Conservation (phyloP, 2,888 invertebrate genomes). For the Eupithecia dodoneata region DNA sequence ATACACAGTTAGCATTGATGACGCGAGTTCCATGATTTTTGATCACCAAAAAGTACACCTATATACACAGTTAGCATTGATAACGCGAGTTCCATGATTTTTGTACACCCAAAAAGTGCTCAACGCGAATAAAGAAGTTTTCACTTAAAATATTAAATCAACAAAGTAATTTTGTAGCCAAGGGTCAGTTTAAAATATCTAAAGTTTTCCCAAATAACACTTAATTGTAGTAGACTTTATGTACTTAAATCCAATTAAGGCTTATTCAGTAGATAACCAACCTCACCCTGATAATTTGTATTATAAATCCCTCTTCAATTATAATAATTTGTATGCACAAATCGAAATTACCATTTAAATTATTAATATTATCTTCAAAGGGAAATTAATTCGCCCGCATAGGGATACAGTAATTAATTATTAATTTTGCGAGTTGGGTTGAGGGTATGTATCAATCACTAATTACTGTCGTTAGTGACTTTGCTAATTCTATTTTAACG, state of each 20-base stretch:
- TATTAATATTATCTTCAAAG: constrained; percentile 3
- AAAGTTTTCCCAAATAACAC: not conserved
- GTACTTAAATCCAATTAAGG: not conserved
- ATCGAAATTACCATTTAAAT: not conserved
- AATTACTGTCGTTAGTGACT: not conserved
- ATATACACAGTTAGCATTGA: too few species aligned
- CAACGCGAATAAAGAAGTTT: too few species aligned
- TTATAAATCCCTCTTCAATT: not conserved
- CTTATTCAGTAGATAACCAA: not conserved
- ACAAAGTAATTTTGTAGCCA: too few species aligned
- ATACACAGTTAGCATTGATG: too few species aligned
- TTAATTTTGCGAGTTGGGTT: not conserved
- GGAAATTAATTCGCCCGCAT: not conserved
- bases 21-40: too few species aligned
- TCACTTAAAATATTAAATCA: too few species aligned
- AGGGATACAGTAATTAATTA: constrained; percentile 1
- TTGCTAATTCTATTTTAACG: not conserved
- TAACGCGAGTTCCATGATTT: too few species aligned
- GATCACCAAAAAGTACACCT: too few species aligned
- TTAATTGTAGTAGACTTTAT: not conserved
- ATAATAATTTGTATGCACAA: not conserved
- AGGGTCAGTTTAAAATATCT: too few species aligned
- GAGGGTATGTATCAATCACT: not conserved
- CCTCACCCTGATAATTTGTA: not conserved
- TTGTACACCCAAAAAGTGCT: too few species aligned